Evolutionary conservation across 1,140 invertebrate species (phyloP).

Genomic region (Teleogryllus occipitalis): DNA sequence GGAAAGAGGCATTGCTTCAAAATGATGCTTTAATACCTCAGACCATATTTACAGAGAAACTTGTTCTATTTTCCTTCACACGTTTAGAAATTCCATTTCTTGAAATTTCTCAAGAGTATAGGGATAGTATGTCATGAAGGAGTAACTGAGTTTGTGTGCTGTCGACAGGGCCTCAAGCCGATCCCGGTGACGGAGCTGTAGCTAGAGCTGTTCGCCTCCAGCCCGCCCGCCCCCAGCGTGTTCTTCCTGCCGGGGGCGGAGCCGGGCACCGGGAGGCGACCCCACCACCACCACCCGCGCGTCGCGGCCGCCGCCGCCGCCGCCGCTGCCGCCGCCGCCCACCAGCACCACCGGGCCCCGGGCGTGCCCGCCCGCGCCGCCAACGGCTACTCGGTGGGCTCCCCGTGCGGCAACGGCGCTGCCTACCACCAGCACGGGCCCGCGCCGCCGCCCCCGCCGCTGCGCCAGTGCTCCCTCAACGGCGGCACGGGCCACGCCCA

Average conservation of each 20-base stretch:
- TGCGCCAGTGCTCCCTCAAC: constrained; percentile 16
- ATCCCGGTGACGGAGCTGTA: constrained; percentile 88
- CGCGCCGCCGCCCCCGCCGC: constrained; percentile 22
- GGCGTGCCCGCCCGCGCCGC: constrained; percentile 59
- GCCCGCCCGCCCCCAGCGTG: constrained; percentile 61
- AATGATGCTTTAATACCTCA: too few relatives aligned
- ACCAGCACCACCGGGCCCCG: constrained; percentile 30
- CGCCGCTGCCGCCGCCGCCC: not conserved
- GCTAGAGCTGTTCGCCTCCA: constrained; percentile 64
- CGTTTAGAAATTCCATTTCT: too few relatives aligned
- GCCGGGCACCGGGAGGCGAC: constrained; percentile 42
- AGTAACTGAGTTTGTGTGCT: too few relatives aligned
- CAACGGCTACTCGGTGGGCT: constrained; percentile 65
- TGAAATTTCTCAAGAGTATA: too few relatives aligned
- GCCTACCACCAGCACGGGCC: constrained; percentile 27
- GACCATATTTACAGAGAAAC: too few relatives aligned
- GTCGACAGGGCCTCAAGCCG: constrained; percentile 43
- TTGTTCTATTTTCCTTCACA: too few relatives aligned
- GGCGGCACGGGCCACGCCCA: not conserved
- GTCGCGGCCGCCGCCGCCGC: constrained; percentile 22
- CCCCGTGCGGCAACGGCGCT: constrained; percentile 48
- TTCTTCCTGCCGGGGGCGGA: constrained; percentile 52
- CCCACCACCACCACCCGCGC: constrained; percentile 29
- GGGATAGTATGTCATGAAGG: too few relatives aligned
- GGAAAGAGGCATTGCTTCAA: too few relatives aligned